These are phyloP conservation scores for Mugil cephalus DNA, from an alignment of 2,113 vertebrate genomes.

Conservation along the genomic window DNA sequence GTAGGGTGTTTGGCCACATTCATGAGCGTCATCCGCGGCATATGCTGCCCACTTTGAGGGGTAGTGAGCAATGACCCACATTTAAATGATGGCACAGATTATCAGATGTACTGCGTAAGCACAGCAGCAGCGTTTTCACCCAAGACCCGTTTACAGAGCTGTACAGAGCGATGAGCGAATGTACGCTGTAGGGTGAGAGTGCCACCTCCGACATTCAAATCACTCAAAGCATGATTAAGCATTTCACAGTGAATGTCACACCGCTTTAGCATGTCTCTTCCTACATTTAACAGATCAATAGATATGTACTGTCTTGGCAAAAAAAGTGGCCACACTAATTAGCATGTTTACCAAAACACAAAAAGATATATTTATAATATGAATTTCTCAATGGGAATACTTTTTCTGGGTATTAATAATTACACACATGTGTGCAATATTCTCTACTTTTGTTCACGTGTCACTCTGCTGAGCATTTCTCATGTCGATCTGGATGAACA, in stretches of 20 bases:
- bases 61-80: conserved; percentile 38
- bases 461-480: conserved; percentile 21
- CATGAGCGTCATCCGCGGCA: conserved; percentile 9
- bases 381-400: neutral
- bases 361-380: neutral
- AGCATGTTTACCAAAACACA: neutral
- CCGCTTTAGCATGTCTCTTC: neutral
- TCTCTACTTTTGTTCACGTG: conserved; percentile 2
- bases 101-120: conserved; percentile 9
- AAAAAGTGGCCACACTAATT: neutral
- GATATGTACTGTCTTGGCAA: neutral
- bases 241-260: conserved; percentile 9
- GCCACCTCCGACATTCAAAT: conserved; percentile 34
- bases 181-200: conserved; percentile 4
- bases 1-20: neutral
- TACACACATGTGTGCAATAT: neutral
- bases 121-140: neutral
- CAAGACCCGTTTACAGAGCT: conserved; percentile 3
- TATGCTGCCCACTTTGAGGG: conserved; percentile 37
- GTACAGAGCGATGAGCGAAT: neutral
- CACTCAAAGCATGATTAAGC: conserved; percentile 14
- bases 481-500: conserved; percentile 12
- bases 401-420: neutral
- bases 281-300: conserved; percentile 3
- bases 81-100: conserved; percentile 39